phyloP scores from a whole-genome alignment of 2,113 vertebrate genomes.

The Ameiurus melas region DNA sequence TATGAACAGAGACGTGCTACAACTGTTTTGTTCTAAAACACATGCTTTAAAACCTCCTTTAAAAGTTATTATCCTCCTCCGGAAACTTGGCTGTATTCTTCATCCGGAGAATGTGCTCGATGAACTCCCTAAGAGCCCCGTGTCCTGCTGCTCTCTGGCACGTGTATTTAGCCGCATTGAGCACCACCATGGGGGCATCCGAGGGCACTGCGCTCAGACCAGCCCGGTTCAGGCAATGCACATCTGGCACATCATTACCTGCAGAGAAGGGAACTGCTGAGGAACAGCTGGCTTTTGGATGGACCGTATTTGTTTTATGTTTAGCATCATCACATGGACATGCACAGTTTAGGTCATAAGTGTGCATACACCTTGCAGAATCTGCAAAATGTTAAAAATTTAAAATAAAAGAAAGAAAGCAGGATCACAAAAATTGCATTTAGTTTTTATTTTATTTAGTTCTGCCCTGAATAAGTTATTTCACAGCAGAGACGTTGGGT shows the following conservation, averaged over 20 bases:
- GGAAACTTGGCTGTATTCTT: conserved; percentile 71
- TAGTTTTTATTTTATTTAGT: no score
- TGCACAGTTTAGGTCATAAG: not conserved
- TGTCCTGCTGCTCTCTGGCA: conserved; percentile 75
- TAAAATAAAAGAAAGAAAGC: no score
- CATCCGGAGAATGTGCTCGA: conserved; percentile 81
- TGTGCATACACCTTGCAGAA: no score
- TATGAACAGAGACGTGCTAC: no score
- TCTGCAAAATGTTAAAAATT: no score
- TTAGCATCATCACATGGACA: not conserved
- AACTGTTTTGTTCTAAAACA: not conserved
- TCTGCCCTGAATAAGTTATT: no score
- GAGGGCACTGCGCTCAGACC: conserved; percentile 81
- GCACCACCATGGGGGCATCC: conserved; percentile 71
- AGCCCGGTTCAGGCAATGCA: conserved; percentile 79
- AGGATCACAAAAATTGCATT: no score
- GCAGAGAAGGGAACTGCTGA: not conserved
- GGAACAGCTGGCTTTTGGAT: not conserved
- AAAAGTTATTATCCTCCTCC: conserved; percentile 53
- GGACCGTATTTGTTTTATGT: not conserved
- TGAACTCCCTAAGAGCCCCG: conserved; percentile 85
- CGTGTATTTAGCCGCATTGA: conserved; percentile 79
- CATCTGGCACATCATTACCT: conserved; percentile 84
- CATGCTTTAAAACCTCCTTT: not conserved
- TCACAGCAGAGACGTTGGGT: no score